Conservation (phyloP, 1,140 invertebrate species). For the Paramacrobiotus metropolitanus region DNA sequence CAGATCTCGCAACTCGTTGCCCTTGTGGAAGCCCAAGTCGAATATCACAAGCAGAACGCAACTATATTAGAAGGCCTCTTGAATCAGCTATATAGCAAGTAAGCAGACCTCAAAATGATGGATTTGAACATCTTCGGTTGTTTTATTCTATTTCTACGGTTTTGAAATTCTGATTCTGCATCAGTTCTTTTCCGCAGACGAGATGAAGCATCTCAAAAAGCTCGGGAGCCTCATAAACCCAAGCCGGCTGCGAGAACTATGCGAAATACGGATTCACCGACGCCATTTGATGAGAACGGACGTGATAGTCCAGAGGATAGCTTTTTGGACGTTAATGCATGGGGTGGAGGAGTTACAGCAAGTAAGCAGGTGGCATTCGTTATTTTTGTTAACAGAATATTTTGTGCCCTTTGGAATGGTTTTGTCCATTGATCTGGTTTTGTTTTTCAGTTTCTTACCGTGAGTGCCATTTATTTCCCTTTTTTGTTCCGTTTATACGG, state of each 20-base stretch:
- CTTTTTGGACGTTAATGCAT: neutral
- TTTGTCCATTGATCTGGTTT: neutral
- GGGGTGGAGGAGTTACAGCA: neutral
- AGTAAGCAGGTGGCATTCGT: neutral
- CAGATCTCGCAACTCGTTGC: conserved; percentile 85
- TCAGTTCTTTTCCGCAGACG: neutral
- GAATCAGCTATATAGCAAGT: conserved; percentile 71
- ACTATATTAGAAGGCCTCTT: conserved; percentile 61
- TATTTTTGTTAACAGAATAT: neutral
- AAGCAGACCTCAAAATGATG: conserved; percentile 19
- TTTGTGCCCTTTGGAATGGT: neutral
- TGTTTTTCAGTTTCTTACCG: neutral
- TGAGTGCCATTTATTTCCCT: neutral
- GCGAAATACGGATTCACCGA: neutral
- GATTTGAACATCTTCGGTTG: no score
- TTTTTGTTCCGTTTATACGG: neutral
- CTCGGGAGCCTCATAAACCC: neutral
- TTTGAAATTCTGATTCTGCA: no score
- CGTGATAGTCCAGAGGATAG: neutral
- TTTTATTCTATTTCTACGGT: no score
- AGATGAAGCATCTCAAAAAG: neutral
- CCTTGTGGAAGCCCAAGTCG: conserved; percentile 74
- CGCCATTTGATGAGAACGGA: neutral
- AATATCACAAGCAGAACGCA: conserved; percentile 86
- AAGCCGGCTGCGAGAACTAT: neutral